These are phyloP conservation scores for Caenorhabditis sulstoni DNA, from an alignment of 2,888 invertebrate genomes.

Conservation along the genomic window DNA sequence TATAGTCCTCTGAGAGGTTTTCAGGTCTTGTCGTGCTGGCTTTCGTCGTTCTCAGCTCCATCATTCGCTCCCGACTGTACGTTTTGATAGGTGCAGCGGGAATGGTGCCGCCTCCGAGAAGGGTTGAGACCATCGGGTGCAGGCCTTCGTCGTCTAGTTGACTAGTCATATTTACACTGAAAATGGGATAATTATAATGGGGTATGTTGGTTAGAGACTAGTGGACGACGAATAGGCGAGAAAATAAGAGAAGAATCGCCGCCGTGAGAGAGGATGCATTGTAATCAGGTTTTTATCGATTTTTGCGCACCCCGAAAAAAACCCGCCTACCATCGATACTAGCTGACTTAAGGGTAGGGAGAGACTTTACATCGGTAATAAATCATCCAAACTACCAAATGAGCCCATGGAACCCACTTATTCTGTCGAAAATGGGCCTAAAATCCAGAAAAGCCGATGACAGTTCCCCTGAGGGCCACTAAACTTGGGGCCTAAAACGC, in stretches of 20 bases:
- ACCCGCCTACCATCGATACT: neutral
- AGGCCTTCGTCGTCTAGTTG: conserved; percentile 64
- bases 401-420: neutral
- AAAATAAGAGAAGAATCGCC: neutral
- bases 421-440: conserved; percentile 11
- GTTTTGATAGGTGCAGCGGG: conserved; percentile 44
- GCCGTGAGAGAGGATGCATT: conserved; percentile 12
- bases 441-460: neutral
- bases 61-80: conserved; percentile 71
- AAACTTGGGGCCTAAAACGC: neutral
- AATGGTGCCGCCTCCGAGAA: conserved; percentile 58
- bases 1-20: conserved; percentile 71
- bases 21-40: conserved; percentile 70
- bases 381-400: conserved; percentile 3
- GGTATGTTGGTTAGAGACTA: neutral
- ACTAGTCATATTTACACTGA: conserved; percentile 72
- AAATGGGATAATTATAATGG: too few species aligned
- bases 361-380: neutral
- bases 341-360: neutral
- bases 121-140: conserved; percentile 63
- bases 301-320: neutral
- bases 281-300: conserved; percentile 42
- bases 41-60: conserved; percentile 63
- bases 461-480: neutral
- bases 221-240: neutral